A percentile compares a stretch with the other conserved stretches of the same genome.
phyloP scores from a whole-genome alignment of 2,113 vertebrate genomes.

The Drymodes brunneopygia region DNA sequence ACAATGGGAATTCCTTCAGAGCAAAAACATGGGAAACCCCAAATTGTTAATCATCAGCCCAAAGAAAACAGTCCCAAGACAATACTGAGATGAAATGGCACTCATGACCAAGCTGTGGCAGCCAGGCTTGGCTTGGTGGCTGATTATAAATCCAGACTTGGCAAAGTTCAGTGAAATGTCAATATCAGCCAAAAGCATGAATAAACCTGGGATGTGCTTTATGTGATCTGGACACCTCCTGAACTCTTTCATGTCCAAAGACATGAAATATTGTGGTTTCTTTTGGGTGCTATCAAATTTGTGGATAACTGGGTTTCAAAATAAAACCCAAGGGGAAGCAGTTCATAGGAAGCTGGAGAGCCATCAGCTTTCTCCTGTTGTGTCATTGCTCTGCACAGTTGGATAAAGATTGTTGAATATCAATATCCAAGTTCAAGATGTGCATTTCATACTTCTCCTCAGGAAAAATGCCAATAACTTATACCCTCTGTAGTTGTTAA shows the following conservation, averaged over 20 bases:
- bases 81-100: not conserved
- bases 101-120: not conserved
- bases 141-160: not conserved
- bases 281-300: not conserved
- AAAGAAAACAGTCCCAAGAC: not conserved
- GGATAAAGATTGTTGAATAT: not conserved
- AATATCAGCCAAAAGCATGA: not conserved
- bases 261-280: not conserved
- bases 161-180: not conserved
- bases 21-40: not conserved
- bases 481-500: not conserved
- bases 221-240: not conserved
- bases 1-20: not conserved
- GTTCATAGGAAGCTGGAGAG: not conserved
- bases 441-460: not conserved
- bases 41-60: not conserved
- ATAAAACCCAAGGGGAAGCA: not conserved
- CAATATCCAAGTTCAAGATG: not conserved
- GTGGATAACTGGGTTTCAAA: not conserved
- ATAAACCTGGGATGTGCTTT: not conserved
- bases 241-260: not conserved
- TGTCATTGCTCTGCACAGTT: not conserved
- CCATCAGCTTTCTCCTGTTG: not conserved
- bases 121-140: not conserved
- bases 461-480: not conserved